phyloP scores from a whole-genome alignment of 2,797 vertebrate genomes.

The Pangasius sanitwongsei region DNA sequence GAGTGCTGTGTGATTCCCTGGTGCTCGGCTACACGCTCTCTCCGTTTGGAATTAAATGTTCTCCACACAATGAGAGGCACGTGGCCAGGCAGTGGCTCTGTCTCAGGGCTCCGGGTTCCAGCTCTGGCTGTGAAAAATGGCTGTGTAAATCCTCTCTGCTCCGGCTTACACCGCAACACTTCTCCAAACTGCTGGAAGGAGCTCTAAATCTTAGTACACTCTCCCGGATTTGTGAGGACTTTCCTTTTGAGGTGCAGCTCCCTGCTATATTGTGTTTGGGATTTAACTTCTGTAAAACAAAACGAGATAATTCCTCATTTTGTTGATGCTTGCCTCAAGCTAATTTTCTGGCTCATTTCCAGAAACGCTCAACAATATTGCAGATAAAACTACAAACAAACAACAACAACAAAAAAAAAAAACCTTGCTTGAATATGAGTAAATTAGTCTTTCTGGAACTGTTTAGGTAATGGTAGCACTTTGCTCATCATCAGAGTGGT shows the following conservation, averaged over 20 bases:
- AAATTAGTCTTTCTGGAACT: background rate
- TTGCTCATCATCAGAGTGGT: background rate
- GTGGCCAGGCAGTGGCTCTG: constrained; percentile 52
- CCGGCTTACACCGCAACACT: constrained; percentile 73
- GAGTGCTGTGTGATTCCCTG: constrained; percentile 71
- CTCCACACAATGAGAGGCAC: constrained; percentile 60
- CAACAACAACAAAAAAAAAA: background rate
- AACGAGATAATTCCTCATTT: constrained; percentile 3
- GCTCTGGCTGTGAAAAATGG: constrained; percentile 76
- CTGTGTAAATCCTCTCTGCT: constrained; percentile 77
- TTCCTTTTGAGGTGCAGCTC: constrained; percentile 36
- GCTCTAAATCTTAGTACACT: constrained; percentile 2
- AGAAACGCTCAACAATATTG: background rate
- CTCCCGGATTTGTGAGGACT: constrained; percentile 34
- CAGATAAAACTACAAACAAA: constrained; percentile 10
- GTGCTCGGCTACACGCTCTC: constrained; percentile 62
- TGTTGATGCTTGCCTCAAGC: background rate
- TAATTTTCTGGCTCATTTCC: constrained; percentile 26
- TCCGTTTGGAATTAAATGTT: constrained; percentile 77
- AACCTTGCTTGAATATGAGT: too few relatives aligned
- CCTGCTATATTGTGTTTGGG: constrained; percentile 39
- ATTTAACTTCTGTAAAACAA: constrained; percentile 27
- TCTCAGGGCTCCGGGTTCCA: constrained; percentile 32
- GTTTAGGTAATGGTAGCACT: background rate
- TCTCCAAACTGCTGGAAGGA: constrained; percentile 62